These are phyloP conservation scores for Dasypogon diadema DNA, from an alignment of 2,888 invertebrate species.

Conservation along the genomic window DNA sequence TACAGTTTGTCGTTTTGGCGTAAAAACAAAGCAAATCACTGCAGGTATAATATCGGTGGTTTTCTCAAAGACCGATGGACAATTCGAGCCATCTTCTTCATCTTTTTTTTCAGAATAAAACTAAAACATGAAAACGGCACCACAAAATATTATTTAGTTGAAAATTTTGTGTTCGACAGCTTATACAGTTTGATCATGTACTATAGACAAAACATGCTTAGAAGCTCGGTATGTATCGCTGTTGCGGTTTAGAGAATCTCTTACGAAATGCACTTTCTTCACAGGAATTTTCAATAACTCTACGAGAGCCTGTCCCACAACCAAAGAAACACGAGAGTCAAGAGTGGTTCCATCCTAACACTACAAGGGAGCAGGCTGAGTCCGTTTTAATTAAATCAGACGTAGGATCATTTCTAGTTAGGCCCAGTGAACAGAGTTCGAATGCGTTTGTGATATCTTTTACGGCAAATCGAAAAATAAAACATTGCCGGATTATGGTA, in stretches of 20 bases:
- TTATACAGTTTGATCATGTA: constrained; percentile 91
- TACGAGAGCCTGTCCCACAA: constrained; percentile 93
- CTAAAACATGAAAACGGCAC: constrained; percentile 89
- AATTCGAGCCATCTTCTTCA: no score
- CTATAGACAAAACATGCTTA: constrained; percentile 86
- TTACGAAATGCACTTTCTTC: constrained; percentile 44
- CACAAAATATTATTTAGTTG: constrained; percentile 91
- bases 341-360: constrained; percentile 91
- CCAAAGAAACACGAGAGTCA: constrained; percentile 94
- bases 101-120: constrained; percentile 76
- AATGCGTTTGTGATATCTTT: constrained; percentile 95
- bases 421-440: constrained; percentile 88
- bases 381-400: constrained; percentile 86
- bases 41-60: no score
- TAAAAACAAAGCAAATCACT: constrained; percentile 89
- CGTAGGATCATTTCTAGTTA: constrained; percentile 95
- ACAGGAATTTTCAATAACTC: constrained; percentile 86
- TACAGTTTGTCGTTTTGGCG: constrained; percentile 96
- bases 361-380: constrained; percentile 86
- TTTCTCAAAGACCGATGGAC: no score
- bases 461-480: constrained; percentile 90
- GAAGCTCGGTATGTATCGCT: constrained; percentile 78
- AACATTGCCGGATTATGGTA: constrained; percentile 94
- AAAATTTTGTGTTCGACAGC: constrained; percentile 89
- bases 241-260: background rate